Conservation (phyloP, 2,888 invertebrate species). For the Steinernema scapterisci region DNA sequence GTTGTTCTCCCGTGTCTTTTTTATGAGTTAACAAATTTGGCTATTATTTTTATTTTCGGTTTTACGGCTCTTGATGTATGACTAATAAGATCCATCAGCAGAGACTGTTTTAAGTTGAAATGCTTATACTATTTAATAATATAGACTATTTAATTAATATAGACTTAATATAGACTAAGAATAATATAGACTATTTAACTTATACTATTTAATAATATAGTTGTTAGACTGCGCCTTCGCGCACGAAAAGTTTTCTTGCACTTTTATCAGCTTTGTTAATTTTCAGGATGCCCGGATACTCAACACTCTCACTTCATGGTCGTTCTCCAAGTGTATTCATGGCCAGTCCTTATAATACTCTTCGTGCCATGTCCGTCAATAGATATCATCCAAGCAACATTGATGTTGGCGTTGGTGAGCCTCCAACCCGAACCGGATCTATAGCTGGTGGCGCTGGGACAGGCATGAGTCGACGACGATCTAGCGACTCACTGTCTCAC, state of each 20-base stretch:
- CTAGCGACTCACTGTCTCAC: conserved; percentile 20
- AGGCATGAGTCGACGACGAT: background rate
- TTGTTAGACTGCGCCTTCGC: too few species aligned
- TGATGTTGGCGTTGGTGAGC: conserved; percentile 2
- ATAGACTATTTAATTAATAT: conserved; percentile 17
- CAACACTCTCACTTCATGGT: conserved; percentile 64
- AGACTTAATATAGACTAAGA: too few species aligned
- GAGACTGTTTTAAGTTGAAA: too few species aligned
- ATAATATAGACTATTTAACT: too few species aligned
- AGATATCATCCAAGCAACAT: conserved; percentile 38
- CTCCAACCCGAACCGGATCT: conserved; percentile 23
- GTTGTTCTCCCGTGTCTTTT: too few species aligned
- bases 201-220: too few species aligned
- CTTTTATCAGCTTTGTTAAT: background rate
- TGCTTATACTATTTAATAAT: too few species aligned
- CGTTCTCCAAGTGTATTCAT: conserved; percentile 55
- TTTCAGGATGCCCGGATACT: conserved; percentile 64
- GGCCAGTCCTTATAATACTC: conserved; percentile 67
- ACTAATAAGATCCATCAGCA: too few species aligned
- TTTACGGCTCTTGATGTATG: too few species aligned
- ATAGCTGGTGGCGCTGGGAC: background rate
- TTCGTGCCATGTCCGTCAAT: conserved; percentile 57
- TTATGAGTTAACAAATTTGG: too few species aligned
- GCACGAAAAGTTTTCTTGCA: too few species aligned
- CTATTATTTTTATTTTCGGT: too few species aligned